Evolutionary conservation across 2,888 invertebrate genomes (phyloP).

Genomic region (Branchinecta sandiegonensis): DNA sequence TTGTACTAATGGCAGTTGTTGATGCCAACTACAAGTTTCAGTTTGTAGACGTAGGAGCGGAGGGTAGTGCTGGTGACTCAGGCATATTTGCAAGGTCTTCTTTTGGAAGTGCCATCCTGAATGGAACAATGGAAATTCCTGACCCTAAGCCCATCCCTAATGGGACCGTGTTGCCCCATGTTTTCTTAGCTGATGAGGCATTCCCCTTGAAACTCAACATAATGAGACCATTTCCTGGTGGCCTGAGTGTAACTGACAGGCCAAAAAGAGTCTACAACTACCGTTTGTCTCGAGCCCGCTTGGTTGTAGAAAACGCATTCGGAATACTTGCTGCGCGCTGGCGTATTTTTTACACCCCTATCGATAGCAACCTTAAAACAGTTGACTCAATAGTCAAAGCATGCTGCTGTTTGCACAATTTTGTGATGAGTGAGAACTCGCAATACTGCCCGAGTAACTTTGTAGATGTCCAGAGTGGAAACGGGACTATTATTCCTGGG

Average conservation of each 20-base stretch:
- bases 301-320: not conserved
- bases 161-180: not conserved
- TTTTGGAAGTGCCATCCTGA: slow-evolving; percentile 6
- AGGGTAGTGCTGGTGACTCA: slow-evolving; percentile 9
- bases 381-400: slow-evolving; percentile 11
- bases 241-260: slow-evolving; percentile 12
- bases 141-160: slow-evolving; percentile 8
- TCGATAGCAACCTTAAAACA: not conserved
- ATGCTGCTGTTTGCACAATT: slow-evolving; percentile 8
- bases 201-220: slow-evolving; percentile 1
- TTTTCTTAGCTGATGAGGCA: slow-evolving; percentile 11
- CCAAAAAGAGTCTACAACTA: slow-evolving; percentile 6
- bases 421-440: not conserved
- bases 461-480: not conserved
- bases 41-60: slow-evolving; percentile 2
- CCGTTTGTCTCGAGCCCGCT: slow-evolving; percentile 2
- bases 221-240: slow-evolving; percentile 3
- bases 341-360: not conserved
- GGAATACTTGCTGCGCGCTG: not conserved
- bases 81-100: not conserved
- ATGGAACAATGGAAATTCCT: no score
- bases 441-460: not conserved
- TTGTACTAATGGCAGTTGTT: slow-evolving; percentile 1
- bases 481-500: not conserved
- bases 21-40: slow-evolving; percentile 17